phyloP scores from a whole-genome alignment of 2,113 vertebrate species.

The Ammodramus savannarum region DNA sequence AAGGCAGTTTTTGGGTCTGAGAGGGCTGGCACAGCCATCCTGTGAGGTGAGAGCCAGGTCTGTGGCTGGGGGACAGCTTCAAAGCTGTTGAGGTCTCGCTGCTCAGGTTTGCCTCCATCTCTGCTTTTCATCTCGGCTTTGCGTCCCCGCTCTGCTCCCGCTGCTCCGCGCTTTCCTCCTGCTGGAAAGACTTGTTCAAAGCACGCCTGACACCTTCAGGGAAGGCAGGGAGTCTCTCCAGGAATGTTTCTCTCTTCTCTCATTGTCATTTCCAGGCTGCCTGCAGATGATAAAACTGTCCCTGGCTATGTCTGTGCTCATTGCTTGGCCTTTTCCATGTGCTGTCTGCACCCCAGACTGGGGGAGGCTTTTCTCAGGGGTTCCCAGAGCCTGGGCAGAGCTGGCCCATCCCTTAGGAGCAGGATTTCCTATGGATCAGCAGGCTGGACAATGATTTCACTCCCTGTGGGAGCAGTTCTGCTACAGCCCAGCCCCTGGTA shows the following conservation, averaged over 20 bases:
- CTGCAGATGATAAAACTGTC: not conserved
- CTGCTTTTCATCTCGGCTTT: not conserved
- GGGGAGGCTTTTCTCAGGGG: not conserved
- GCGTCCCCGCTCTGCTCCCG: not conserved
- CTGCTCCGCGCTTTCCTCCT: not conserved
- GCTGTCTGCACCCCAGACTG: not conserved
- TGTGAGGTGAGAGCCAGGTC: not conserved
- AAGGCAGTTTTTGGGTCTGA: not conserved
- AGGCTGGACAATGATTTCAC: not conserved
- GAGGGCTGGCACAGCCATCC: not conserved
- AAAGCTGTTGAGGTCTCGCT: not conserved
- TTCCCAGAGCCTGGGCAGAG: not conserved
- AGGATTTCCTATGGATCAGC: not conserved
- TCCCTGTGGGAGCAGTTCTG: not conserved
- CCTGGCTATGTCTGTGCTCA: accelerated
- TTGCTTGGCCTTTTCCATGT: not conserved
- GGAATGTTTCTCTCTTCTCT: not conserved
- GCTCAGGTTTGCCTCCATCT: not conserved
- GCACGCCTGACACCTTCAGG: constrained; percentile 46
- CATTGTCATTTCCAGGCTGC: not conserved
- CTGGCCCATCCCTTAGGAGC: not conserved
- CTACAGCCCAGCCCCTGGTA: not conserved
- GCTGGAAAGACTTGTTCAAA: constrained; percentile 3
- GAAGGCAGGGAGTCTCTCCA: not conserved
- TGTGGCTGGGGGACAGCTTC: not conserved